Conservation (phyloP, 35 echinoderm and acorn worm genomes). For the Acanthaster planci region DNA sequence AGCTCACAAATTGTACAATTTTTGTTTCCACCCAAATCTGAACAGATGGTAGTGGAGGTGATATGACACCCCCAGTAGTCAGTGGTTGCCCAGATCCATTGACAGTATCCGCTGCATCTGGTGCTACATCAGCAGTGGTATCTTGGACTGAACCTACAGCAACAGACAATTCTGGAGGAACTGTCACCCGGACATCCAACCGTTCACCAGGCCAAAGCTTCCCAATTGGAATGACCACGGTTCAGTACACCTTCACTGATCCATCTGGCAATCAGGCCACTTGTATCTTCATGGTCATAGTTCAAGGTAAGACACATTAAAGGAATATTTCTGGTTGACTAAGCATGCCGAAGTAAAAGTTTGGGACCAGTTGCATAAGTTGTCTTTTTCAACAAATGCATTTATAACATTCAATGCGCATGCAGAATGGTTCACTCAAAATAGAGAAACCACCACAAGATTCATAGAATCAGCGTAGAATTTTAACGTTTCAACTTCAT, state of each 20-base stretch:
- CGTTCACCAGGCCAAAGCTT: slow-evolving; percentile 43
- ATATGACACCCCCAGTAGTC: slow-evolving; percentile 35
- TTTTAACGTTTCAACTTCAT: too few species aligned
- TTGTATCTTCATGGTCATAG: slow-evolving; percentile 68
- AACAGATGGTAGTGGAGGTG: not conserved
- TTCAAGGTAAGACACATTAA: not conserved
- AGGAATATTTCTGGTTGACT: too few species aligned
- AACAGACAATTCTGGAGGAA: slow-evolving; percentile 54
- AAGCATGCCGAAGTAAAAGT: too few species aligned
- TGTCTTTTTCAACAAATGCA: too few species aligned
- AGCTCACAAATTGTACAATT: not conserved
- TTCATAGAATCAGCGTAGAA: too few species aligned
- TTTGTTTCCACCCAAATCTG: not conserved
- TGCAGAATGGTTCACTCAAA: too few species aligned
- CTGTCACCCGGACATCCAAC: not conserved
- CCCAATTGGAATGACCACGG: slow-evolving; percentile 52
- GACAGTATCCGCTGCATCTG: not conserved
- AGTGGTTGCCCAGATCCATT: slow-evolving; percentile 35
- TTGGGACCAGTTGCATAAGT: too few species aligned
- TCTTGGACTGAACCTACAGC: slow-evolving; percentile 68
- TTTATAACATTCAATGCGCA: too few species aligned
- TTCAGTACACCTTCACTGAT: slow-evolving; percentile 65
- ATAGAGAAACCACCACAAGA: too few species aligned
- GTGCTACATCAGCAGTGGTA: not conserved
- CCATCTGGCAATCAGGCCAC: slow-evolving; percentile 52